These are phyloP conservation scores for Taxidea taxus DNA, from an alignment of 2,113 vertebrate species.

Conservation along the genomic window DNA sequence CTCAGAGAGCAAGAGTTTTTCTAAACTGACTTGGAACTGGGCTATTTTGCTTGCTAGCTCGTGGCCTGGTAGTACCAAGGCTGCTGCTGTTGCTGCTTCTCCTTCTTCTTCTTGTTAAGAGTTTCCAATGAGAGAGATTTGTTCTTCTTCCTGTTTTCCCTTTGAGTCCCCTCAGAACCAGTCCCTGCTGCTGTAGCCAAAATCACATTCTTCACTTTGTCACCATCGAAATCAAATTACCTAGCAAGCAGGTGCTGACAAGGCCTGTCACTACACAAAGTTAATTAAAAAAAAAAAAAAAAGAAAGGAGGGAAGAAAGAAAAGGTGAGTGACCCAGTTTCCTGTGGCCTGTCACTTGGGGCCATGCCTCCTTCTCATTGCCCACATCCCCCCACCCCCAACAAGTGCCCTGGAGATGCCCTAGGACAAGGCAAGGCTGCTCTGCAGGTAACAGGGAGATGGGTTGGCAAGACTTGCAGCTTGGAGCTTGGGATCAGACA, in stretches of 20 bases:
- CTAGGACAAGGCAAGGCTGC: fast-evolving
- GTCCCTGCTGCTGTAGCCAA: neutral
- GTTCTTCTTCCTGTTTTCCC: neutral
- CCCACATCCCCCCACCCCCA: too few relatives aligned
- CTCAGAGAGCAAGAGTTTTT: neutral
- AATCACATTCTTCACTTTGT: neutral
- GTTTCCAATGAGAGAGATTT: neutral
- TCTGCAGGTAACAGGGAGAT: neutral
- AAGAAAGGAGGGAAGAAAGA: neutral
- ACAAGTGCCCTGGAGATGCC: neutral
- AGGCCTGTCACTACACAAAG: neutral
- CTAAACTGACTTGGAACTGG: neutral
- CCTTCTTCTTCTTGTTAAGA: neutral
- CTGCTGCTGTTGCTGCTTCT: neutral
- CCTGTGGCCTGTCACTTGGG: neutral
- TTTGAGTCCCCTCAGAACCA: neutral
- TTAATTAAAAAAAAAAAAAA: neutral
- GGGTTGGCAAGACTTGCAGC: neutral
- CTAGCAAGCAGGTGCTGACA: neutral
- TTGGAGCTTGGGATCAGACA: neutral
- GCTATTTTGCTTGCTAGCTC: neutral
- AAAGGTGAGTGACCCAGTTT: constrained; percentile 63
- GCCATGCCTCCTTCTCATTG: neutral
- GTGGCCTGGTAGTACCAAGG: neutral
- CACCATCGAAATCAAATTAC: constrained; percentile 37